A percentile compares a stretch with the other conserved stretches of the same genome.
These are phyloP conservation scores for Ailurus styani DNA, from an alignment of 2,113 vertebrate species.

Conservation along the genomic window DNA sequence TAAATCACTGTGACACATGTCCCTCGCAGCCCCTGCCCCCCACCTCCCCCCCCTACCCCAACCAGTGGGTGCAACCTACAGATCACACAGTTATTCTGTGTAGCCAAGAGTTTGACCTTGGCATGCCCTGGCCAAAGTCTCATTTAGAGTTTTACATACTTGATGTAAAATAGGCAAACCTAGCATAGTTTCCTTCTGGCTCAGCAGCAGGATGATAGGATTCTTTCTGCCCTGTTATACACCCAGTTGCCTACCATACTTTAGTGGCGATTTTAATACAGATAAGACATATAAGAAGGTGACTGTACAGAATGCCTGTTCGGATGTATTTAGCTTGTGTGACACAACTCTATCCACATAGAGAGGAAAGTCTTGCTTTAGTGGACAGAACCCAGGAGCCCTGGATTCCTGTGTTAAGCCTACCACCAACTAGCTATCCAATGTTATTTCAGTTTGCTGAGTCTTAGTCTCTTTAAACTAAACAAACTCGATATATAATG, in stretches of 20 bases:
- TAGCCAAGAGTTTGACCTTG: background rate
- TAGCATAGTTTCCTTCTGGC: background rate
- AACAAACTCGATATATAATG: background rate
- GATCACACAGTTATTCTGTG: background rate
- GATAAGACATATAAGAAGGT: background rate
- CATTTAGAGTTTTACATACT: background rate
- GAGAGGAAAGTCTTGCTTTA: background rate
- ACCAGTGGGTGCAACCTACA: background rate
- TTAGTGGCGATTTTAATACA: background rate
- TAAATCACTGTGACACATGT: background rate
- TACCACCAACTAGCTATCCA: background rate
- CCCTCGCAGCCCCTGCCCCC: background rate
- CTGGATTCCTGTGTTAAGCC: background rate
- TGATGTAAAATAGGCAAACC: background rate
- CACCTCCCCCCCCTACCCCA: background rate
- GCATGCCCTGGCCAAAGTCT: background rate
- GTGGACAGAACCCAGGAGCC: background rate
- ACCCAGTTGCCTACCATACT: background rate
- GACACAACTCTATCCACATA: background rate
- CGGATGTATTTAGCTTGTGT: background rate
- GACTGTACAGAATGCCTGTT: background rate
- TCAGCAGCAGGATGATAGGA: background rate
- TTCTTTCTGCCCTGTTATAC: background rate
- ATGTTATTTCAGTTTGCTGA: background rate
- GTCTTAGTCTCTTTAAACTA: constrained; percentile 19